These are phyloP conservation scores for Xenopus borealis DNA, from an alignment of 2,113 vertebrate species.

Conservation along the genomic window DNA sequence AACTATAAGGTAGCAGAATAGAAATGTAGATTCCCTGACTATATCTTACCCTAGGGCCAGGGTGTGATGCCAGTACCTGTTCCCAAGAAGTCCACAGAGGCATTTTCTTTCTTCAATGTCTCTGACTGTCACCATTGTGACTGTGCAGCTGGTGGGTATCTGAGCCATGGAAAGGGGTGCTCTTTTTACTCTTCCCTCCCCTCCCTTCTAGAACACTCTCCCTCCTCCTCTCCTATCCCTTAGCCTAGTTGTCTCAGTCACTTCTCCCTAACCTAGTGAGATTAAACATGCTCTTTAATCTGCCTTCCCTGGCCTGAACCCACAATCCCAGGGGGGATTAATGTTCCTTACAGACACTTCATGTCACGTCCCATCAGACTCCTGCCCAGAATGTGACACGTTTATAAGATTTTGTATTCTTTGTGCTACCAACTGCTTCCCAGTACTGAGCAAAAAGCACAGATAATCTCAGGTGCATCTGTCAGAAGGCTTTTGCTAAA, in stretches of 20 bases:
- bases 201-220: background rate
- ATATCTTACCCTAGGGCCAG: too few relatives aligned
- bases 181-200: background rate
- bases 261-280: constrained; percentile 35
- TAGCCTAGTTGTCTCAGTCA: constrained; percentile 31
- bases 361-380: constrained; percentile 42
- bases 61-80: too few relatives aligned
- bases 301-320: constrained; percentile 49
- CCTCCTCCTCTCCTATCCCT: background rate
- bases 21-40: too few relatives aligned
- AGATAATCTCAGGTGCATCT: constrained; percentile 46
- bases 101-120: background rate
- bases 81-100: too few relatives aligned
- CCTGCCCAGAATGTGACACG: constrained; percentile 19
- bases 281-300: constrained; percentile 51
- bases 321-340: constrained; percentile 42
- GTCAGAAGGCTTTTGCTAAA: constrained; percentile 41
- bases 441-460: constrained; percentile 24
- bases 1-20: too few relatives aligned
- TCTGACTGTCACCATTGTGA: background rate
- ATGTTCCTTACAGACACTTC: constrained; percentile 27
- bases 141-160: background rate
- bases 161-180: background rate
- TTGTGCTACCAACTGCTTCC: constrained; percentile 34
- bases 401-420: constrained; percentile 43